Base-by-base conservation (phyloP, 2,888 invertebrate species). In the Ichneumoninae sp. region DNA sequence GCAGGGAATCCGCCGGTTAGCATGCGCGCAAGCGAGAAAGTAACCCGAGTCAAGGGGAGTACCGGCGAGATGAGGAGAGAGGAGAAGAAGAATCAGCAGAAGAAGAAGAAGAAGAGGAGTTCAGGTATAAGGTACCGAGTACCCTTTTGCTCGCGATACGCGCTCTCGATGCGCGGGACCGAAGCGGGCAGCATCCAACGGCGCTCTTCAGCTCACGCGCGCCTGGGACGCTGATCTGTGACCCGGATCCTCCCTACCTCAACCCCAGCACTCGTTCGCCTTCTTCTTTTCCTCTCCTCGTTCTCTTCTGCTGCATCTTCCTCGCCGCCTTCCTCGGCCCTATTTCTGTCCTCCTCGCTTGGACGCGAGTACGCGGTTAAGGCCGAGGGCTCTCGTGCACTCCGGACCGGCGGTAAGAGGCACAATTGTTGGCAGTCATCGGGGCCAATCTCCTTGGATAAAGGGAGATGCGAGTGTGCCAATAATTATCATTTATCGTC, bases 201-300 rank as follows among this genome's bases (percentile, higher is more conserved):
- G 88, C 69, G 84, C 90, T 90, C 91, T 88, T 88, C 88, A 88
- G 89, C 90, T 90, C 91, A 90, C 88, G 90, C 75, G 75, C 75
- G 66, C 74, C 75, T 91, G 91, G 91, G 90, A 91, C 88, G 92
- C 92, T 93, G 93, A 93, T 93, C 93, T 93, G 92, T 92, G 93
- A 93, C 93, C 93, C 93, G 93, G 93, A 93, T 93, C 93, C 93
- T 93, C 92, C 93, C 93, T 91, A 92, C 93, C 92, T 90, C 90
- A 89, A 87, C 90, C 89, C 90, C 89, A 87, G 88, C 89, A 86
- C 90, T 89, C 87, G 87, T 89, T 90, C 90, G 89, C 88, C 90
- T 89, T 90, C 87, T 88, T 87, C 90, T 87, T 88, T 86, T 86
- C 84, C 87, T 89, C 83, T 85, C 87, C 88, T 88, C 84, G 87